Conservation (phyloP, 2,888 invertebrate species). For the Phasia obesa region DNA sequence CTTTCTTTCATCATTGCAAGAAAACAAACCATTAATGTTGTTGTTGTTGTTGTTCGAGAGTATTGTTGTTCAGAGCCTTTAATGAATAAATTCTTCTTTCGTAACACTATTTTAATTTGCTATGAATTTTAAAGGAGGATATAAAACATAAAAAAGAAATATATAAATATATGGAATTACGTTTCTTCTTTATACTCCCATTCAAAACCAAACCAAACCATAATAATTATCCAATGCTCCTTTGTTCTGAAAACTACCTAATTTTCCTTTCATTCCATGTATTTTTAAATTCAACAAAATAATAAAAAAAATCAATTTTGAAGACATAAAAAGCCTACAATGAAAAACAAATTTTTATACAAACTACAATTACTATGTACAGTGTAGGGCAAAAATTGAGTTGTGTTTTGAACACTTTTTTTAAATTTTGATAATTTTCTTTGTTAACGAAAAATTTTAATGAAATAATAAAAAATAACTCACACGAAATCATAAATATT, state of each 20-base stretch:
- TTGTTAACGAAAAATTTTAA: constrained; percentile 25
- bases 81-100: too few relatives aligned
- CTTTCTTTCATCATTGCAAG: too few relatives aligned
- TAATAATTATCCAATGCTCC: constrained; percentile 43
- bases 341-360: constrained; percentile 28
- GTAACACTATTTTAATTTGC: too few relatives aligned
- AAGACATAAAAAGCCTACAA: constrained; percentile 41
- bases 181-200: neutral
- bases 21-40: too few relatives aligned
- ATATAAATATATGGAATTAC: neutral
- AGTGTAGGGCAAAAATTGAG: constrained; percentile 53
- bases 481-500: constrained; percentile 79
- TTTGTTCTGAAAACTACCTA: constrained; percentile 35
- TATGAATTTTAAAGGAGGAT: too few relatives aligned
- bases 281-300: constrained; percentile 55
- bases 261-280: neutral
- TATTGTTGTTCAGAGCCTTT: too few relatives aligned
- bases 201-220: neutral
- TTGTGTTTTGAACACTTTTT: constrained; percentile 32
- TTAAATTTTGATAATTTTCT: constrained; percentile 29
- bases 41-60: too few relatives aligned
- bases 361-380: constrained; percentile 56
- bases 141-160: too few relatives aligned
- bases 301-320: constrained; percentile 41
- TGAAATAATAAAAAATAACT: constrained; percentile 53